These are phyloP conservation scores for Strix occidentalis DNA, from an alignment of 2,797 vertebrate genomes.

Conservation along the genomic window DNA sequence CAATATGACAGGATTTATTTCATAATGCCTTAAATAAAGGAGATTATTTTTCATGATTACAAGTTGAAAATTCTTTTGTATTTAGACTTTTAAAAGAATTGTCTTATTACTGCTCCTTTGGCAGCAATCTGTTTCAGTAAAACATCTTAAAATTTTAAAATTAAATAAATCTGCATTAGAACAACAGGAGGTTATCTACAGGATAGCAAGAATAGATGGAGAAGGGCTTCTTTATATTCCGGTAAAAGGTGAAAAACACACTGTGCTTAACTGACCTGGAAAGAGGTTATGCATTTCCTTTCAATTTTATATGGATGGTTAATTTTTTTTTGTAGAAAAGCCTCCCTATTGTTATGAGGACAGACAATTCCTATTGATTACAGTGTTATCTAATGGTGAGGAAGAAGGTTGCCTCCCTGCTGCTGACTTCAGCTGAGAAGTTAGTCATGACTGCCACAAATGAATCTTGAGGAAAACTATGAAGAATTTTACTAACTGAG, in stretches of 20 bases:
- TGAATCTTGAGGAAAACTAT: neutral
- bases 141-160: slow-evolving; percentile 46
- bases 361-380: neutral
- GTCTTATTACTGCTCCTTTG: neutral
- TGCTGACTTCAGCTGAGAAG: slow-evolving; percentile 25
- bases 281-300: slow-evolving; percentile 49
- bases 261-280: slow-evolving; percentile 54
- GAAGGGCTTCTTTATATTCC: slow-evolving; percentile 6
- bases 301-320: slow-evolving; percentile 30
- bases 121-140: slow-evolving; percentile 24
- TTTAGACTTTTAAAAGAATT: slow-evolving; percentile 11
- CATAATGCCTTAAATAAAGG: neutral
- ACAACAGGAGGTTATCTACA: slow-evolving; percentile 7
- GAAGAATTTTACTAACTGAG: neutral
- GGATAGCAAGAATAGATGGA: neutral
- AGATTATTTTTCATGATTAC: neutral
- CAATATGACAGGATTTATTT: neutral
- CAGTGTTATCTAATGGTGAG: neutral
- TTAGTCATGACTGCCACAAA: neutral
- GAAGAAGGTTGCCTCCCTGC: neutral
- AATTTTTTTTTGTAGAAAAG: neutral
- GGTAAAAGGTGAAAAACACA: slow-evolving; percentile 8
- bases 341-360: neutral
- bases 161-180: slow-evolving; percentile 31
- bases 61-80: neutral